Evolutionary conservation across 1,140 invertebrate genomes (phyloP), one percentile per base, ranked within the genome.

Genomic region (Magallana ariakensis): DNA sequence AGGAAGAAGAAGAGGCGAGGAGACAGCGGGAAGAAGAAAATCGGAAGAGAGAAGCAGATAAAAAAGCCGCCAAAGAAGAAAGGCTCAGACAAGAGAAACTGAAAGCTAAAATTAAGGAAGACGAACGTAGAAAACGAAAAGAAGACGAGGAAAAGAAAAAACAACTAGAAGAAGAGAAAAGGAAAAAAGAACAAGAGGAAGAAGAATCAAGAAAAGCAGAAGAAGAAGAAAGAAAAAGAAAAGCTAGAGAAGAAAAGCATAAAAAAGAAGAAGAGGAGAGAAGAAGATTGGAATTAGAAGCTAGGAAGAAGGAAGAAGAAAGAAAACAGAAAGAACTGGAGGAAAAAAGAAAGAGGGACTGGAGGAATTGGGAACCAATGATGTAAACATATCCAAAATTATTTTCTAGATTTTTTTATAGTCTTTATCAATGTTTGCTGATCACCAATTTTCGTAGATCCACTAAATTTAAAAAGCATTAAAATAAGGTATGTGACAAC

Each of bases 321-420:
- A 26, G 33, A 46, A 22, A 10, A 33, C 26, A 26, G 9, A 46
- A 33, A 13, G 66, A 75, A 75, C 22, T 19, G 10, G 66, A 75
- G 33, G 26, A 46, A 22, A 13, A 75, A 13, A 13, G 13, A 26
- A 19, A 26, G 66, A 75, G 11, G 33, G 22, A 75, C 15, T 46
- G 66, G 66, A 75, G 66, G 4, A 75, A 75, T 13, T 75, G 66
- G 66, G 22, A 8, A 75, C 66, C 66, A 75, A 26, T 75, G 22
- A 75, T 75, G 66, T 75, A 75, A 75, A 26, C 1, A 15, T 1
- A 0, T 22, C 33, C 15, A 46, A 46, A 46, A 4, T 46, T 3
- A 46, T 46, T 46, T 46, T 46, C 3, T 46, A 46, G 1, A 46
- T 46, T 46, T 46, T n/a, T 46, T 0, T 46, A 5, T 46, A 46